Evolutionary conservation across 2,113 vertebrate species (phyloP).

Genomic region (Coturnix japonica): DNA sequence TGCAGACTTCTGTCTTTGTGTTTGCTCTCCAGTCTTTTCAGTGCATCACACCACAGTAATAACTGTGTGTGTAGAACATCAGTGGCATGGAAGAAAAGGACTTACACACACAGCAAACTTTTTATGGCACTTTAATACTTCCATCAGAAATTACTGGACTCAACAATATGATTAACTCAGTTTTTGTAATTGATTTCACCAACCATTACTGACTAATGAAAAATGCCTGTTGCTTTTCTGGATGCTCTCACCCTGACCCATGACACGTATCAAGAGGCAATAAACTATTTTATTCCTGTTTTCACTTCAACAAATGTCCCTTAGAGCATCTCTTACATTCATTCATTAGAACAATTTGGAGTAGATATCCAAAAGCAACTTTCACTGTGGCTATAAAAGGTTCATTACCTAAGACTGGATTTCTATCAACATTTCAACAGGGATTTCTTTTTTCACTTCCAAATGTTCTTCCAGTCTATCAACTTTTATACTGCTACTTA

Average conservation of each 20-base stretch:
- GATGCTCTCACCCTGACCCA: neutral
- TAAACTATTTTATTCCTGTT: neutral
- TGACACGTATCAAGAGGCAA: neutral
- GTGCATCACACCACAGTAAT: neutral
- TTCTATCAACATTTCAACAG: neutral
- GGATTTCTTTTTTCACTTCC: conserved; percentile 26
- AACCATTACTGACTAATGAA: neutral
- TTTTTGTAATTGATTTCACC: neutral
- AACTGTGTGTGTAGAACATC: neutral
- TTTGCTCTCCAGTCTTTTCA: neutral
- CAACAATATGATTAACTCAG: neutral
- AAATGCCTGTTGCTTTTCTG: neutral
- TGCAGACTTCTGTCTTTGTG: neutral
- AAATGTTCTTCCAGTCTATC: neutral
- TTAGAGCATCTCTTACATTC: neutral
- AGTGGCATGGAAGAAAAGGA: neutral
- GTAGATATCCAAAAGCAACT: neutral
- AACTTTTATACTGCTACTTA: neutral
- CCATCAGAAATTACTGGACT: conserved; percentile 4
- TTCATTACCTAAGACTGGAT: conserved; percentile 13
- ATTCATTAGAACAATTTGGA: neutral
- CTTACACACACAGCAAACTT: neutral
- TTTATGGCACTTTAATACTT: neutral
- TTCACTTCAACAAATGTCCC: neutral
- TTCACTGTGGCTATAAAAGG: conserved; percentile 10